Evolutionary conservation across 2,797 vertebrate genomes (phyloP), one percentile per base, ranked within the genome.

Genomic region (Enteromius thamalakanensis): DNA sequence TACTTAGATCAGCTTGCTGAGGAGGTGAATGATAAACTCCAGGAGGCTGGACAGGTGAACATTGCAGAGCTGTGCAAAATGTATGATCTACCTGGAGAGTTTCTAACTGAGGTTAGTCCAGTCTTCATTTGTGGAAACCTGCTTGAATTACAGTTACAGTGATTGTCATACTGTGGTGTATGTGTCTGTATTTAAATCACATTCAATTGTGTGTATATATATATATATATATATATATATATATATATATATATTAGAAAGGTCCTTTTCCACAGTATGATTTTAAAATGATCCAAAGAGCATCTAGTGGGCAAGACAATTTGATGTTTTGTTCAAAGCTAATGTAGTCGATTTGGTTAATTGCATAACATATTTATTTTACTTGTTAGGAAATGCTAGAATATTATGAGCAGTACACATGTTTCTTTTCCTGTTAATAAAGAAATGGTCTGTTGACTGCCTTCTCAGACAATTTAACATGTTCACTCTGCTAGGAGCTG

Each of bases 1-100:
- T 99, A 99, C 87, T 91, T 99, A 91, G 94, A 98, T 91, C 95
- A 91, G 4, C 86, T 99, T 89, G 97, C 97, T 15, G 98, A 99
- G 92, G 98, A 99, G 86, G 93, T 98, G 89, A 99, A 99, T 85
- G 97, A 99, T 91, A 98, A 97, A 90, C 93, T 99, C 40, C 98
- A 99, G 90, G 96, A 97, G 91, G 95, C 96, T 19, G 98, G 98
- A 34, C 92, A 97, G 87, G 94, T 99, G 89, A 97, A 94, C 55
- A 92, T 99, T 60, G 95, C 97, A 0, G 98, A 99, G n/a, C 94
- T 99, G 2, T 98, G 97, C 92, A 99, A 99, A 88, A 88, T 85
- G 0, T 97, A 97, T 0, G 96, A 99, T 90, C 96, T 99, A 51
- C 98, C 98, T 0, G 96, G 96, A 91, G 97, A 97, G 84, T 98